Evolutionary conservation across 2,113 vertebrate species (phyloP), one percentile per base, ranked within the genome.

Genomic region (Heteronetta atricapilla): DNA sequence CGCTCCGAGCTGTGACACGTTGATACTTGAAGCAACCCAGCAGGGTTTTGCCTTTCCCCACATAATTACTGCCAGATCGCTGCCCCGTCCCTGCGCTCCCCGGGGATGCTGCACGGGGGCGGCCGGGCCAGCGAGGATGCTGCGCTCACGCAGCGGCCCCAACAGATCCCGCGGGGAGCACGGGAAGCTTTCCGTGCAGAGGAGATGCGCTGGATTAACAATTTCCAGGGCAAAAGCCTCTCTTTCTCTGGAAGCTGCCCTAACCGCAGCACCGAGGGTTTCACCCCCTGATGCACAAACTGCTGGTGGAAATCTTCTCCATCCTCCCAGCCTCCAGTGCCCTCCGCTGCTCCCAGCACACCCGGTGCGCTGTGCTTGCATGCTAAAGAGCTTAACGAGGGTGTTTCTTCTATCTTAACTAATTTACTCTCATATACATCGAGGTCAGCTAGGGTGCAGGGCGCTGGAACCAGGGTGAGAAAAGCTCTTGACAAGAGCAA

Each of bases 1-100:
- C 89, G 81, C 53, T 83, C 86, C 4, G 74, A 59, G 75, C 21
- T 36, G 82, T 95, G 92, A 93, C 95, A 94, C 74, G 6, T 66
- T 84, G 91, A 94, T 69, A 94, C 94, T 26, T 91, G 93, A 95
- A 85, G 92, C 56, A 96, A 81, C 88, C 44, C 82, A 90, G 93
- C 78, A 88, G 52, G 76, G 52, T 36, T 91, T 92, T 50, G 90
- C 89, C 96, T 96, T 95, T 96, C 92, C 81, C 93, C 69, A 34
- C 38, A 8, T 95, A 93, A 95, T 94, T 91, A 72, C 90, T 93
- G 91, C 97, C 95, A 95, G 95, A 95, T 94, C 26, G 14, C 42
- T 40, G 84, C 56, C 75, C 90, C 3, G 1, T 21, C 82, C 86
- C 59, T 0, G 0, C 0, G 1, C 38, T 75, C 69, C 52, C 80